These are phyloP conservation scores for Koerneria pararmatus DNA, from an alignment of 2,888 invertebrate species.

Conservation along the genomic window DNA sequence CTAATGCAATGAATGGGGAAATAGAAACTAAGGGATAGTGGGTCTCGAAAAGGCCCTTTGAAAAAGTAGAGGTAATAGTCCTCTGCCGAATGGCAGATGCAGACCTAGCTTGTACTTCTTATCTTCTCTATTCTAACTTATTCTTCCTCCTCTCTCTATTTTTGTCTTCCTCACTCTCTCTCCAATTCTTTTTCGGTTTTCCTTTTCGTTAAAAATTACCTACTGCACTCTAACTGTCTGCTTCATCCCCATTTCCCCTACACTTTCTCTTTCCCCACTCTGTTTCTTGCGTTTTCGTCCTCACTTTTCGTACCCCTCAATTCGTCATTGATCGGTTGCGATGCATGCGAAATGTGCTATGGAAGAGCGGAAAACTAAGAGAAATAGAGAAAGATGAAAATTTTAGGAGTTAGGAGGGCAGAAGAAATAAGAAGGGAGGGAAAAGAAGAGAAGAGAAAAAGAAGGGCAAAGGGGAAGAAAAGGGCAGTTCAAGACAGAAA, in stretches of 20 bases:
- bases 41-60: no score
- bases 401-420: background rate
- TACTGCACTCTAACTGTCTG: no score
- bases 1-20: no score
- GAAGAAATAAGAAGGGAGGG: background rate
- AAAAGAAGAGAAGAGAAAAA: background rate
- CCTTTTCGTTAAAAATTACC: no score
- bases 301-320: background rate
- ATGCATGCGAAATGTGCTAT: background rate
- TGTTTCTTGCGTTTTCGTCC: background rate
- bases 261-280: slow-evolving; percentile 15
- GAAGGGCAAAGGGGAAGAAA: background rate
- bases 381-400: background rate
- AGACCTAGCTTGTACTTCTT: no score
- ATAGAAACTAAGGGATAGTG: no score
- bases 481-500: no score
- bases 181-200: background rate
- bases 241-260: slow-evolving; percentile 3
- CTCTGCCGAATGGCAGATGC: no score
- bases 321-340: background rate
- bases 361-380: background rate
- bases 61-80: no score
- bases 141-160: background rate
- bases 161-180: background rate
- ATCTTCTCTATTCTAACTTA: no score